Evolutionary conservation across 2,888 invertebrate genomes (phyloP), one percentile per base, ranked within the genome.

Genomic region (Parascotia fuliginaria): DNA sequence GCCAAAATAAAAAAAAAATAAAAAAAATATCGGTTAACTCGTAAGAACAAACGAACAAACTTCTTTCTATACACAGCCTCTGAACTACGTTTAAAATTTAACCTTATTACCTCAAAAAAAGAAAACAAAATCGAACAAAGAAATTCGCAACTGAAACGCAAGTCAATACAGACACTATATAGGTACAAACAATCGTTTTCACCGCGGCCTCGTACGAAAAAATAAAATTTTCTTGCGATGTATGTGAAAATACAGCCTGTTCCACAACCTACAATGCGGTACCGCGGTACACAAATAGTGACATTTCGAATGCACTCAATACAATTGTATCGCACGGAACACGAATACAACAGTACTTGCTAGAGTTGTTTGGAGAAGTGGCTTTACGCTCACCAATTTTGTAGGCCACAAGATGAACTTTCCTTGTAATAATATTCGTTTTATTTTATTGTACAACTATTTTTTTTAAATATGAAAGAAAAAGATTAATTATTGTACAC

Each of bases 191-290:
- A 14, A 13, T 7, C 9, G 27, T 12, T 28, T 37, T 15, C 9
- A 13, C 27, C 16, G 15, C 33, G 46, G 39, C 40, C 37, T 45
- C 15, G 37, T 28, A 48, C 32, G 44, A 52, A 60, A 53, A 54
- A 60, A 64, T 55, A 47, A 54, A 59, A 59, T 59, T 61, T 52
- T 55, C 54, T 38, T 43, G 27, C 41, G 40, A 61, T 48, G 49
- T 52, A 58, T 55, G 67, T 52, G 38, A 52, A 41, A 34, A 6
- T 14, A n/a, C n/a, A 28, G n/a, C n/a, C 12, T 13, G 2, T 19
- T 19, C 2, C 19, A 19, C 19, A 24, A 24, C 7, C 12, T 32
- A 14, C 24, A 24, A 24, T 9, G 7, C 14, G 6, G 33, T 37
- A 15, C 32, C 45, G 11, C 14, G 42, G 47, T 9, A 40, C 39